Evolutionary conservation across 2,113 vertebrate genomes (phyloP), one percentile per base, ranked within the genome.

Genomic region (Datnioides undecimradiatus): DNA sequence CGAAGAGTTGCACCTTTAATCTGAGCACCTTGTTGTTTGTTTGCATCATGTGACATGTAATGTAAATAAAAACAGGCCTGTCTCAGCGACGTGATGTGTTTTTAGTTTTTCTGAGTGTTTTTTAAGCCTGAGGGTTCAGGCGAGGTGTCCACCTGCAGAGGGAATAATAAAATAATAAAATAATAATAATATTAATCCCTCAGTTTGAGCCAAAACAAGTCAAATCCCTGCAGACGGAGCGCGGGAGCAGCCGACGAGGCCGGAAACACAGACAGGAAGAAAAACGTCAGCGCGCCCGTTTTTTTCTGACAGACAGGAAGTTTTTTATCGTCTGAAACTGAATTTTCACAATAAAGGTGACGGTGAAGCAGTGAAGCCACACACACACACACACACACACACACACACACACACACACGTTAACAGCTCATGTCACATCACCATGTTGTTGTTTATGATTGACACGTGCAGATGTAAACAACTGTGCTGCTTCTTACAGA

Each of bases 341-440:
- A 46, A n/a, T n/a, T 45, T 64, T 64, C 60, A 46, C 3, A 46
- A 13, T 46, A 10, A 64, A 64, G 29, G 38, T 29, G 36, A 43
- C 3, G n/a, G 8, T 41, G 27, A n/a, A n/a, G 27, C 16, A 2
- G 23, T 21, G 34, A 13, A 29, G 4, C 8, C 21, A 57, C 62
- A 13, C 9, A 3, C 73, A 11, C 10, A 21, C 46, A 54, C 63
- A 29, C 6, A 57, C 62, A 13, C 9, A 3, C 73, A 11, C 10
- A 21, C 46, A 54, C 63, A 57, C 62, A 13, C 9, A 3, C 73
- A 11, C 10, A 21, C 46, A 54, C 63, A 29, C 6, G 38, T 16
- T 66, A 48, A 57, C 71, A 68, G 54, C 40, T 38, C 1, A 12
- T 76, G 84, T 80, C 84, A 68, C 80, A 59, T 83, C 17, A 0